Conservation (phyloP, 2,888 invertebrate genomes). For the Xylota sylvarum region DNA sequence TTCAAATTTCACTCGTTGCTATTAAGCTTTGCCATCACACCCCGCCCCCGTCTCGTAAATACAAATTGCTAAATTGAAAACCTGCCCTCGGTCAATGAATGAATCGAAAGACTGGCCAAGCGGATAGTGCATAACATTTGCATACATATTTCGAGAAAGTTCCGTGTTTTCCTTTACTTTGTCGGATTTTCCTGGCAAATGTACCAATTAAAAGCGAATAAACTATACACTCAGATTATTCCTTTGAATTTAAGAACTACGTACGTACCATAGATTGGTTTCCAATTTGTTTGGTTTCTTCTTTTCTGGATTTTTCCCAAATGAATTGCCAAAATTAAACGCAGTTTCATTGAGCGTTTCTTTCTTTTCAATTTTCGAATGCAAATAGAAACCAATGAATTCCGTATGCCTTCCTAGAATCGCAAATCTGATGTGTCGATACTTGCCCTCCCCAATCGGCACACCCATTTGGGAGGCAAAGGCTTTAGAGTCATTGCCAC, state of each 20-base stretch:
- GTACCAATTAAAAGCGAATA: slow-evolving; percentile 24
- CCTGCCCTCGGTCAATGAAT: slow-evolving; percentile 25
- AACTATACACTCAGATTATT: not conserved
- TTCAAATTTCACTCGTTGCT: not conserved
- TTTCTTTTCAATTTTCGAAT: not conserved
- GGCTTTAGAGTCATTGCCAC: not conserved
- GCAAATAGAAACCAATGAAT: not conserved
- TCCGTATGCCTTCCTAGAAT: not conserved
- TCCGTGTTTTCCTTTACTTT: not conserved
- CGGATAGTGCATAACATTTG: slow-evolving; percentile 17
- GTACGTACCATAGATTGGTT: not conserved
- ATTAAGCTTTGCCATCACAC: not conserved
- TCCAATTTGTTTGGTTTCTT: slow-evolving; percentile 7
- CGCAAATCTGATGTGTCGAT: not conserved
- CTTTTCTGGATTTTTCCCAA: not conserved
- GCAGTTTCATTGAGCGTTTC: not conserved
- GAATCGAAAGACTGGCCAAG: slow-evolving; percentile 5
- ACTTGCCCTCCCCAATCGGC: not conserved
- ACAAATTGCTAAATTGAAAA: slow-evolving; percentile 49
- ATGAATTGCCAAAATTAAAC: not conserved
- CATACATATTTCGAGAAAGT: slow-evolving; percentile 27
- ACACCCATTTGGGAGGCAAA: not conserved
- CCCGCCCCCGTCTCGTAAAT: slow-evolving; percentile 14
- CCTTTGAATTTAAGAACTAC: not conserved
- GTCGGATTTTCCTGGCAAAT: not conserved